Conservation (phyloP, 2,888 invertebrate genomes). For the Gandaritis pyraliata region DNA sequence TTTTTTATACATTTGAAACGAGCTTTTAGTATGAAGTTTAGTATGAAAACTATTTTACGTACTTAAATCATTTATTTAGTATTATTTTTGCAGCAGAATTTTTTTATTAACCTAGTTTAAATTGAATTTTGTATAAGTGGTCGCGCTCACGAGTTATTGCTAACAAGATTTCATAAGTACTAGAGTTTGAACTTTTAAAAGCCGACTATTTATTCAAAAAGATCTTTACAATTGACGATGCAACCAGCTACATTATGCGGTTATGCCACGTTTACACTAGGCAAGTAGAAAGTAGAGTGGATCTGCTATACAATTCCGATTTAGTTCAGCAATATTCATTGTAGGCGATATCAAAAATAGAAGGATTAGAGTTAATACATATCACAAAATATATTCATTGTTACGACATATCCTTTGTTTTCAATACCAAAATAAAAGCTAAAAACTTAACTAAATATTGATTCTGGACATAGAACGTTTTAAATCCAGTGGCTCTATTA, state of each 20-base stretch:
- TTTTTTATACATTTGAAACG: too few species aligned
- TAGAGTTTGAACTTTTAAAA: slow-evolving; percentile 33
- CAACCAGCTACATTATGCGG: slow-evolving; percentile 56
- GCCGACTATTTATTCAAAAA: slow-evolving; percentile 26
- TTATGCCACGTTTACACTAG: slow-evolving; percentile 36
- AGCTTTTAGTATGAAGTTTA: too few species aligned
- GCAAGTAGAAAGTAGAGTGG: slow-evolving; percentile 27
- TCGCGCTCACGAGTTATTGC: slow-evolving; percentile 14
- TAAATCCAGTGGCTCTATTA: slow-evolving; percentile 18
- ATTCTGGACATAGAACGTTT: neutral
- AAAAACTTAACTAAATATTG: slow-evolving; percentile 7
- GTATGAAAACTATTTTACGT: too few species aligned
- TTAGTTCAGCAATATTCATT: slow-evolving; percentile 70
- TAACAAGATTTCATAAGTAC: slow-evolving; percentile 24
- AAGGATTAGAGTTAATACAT: slow-evolving; percentile 81
- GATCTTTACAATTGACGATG: slow-evolving; percentile 57
- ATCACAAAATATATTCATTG: slow-evolving; percentile 84
- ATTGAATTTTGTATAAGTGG: neutral
- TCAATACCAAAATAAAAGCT: slow-evolving; percentile 65
- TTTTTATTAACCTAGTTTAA: too few species aligned
- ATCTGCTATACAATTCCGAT: slow-evolving; percentile 75
- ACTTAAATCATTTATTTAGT: too few species aligned
- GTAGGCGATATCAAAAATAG: slow-evolving; percentile 84
- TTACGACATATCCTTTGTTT: slow-evolving; percentile 71
- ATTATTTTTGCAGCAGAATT: too few species aligned